phyloP scores from a whole-genome alignment of 1,140 invertebrate genomes.

The Radopholus similis region DNA sequence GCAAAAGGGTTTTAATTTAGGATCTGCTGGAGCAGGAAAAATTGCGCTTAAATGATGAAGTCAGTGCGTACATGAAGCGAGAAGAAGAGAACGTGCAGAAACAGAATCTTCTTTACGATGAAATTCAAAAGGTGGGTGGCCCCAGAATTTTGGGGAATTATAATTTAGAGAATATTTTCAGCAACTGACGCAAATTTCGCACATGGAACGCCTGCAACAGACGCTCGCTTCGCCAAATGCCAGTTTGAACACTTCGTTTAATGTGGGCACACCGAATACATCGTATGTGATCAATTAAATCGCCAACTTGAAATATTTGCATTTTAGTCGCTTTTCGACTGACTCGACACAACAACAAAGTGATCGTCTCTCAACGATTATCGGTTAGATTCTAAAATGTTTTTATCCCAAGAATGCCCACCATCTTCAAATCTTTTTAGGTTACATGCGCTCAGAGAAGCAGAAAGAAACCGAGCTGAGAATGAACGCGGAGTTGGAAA shows the following conservation, averaged over 20 bases:
- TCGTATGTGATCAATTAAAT: neutral
- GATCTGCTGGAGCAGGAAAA: slow-evolving; percentile 28
- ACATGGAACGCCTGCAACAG: slow-evolving; percentile 22
- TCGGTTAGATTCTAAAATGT: too few relatives aligned
- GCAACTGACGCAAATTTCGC: slow-evolving; percentile 4
- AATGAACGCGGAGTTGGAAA: slow-evolving; percentile 30
- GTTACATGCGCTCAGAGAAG: slow-evolving; percentile 26
- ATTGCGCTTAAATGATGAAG: slow-evolving; percentile 18
- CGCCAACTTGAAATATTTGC: neutral
- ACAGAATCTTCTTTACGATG: slow-evolving; percentile 14
- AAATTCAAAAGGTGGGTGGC: slow-evolving; percentile 27
- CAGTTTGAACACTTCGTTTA: slow-evolving; percentile 2
- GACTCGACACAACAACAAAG: slow-evolving; percentile 9
- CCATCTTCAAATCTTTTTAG: too few relatives aligned
- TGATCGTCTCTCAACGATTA: slow-evolving; percentile 16
- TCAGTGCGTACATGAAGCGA: slow-evolving; percentile 13
- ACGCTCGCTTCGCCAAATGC: slow-evolving; percentile 5
- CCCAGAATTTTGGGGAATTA: neutral
- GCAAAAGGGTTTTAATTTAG: too few relatives aligned
- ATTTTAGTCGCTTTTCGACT: slow-evolving; percentile 5
- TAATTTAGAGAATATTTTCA: slow-evolving; percentile 13
- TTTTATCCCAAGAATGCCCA: too few relatives aligned
- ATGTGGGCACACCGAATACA: neutral
- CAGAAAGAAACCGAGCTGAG: slow-evolving; percentile 31
- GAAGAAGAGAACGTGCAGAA: slow-evolving; percentile 24